Conservation (phyloP, 2,113 vertebrate genomes). For the cat (Felis catus) region DNA sequence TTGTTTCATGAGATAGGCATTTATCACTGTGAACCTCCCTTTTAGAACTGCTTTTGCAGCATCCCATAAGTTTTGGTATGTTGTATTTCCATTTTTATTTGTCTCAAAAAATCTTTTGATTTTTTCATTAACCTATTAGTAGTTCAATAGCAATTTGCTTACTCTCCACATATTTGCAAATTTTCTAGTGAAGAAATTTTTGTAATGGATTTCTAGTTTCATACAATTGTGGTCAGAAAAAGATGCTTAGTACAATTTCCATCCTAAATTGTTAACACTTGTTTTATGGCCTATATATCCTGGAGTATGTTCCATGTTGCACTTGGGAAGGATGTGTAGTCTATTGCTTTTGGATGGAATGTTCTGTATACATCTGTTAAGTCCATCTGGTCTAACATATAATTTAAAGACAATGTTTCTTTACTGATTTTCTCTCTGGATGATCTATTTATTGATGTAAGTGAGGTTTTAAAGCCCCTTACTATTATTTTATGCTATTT, state of each 20-base stretch:
- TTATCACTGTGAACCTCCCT: neutral
- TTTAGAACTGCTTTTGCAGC: neutral
- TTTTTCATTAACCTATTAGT: neutral
- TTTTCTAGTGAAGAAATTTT: neutral
- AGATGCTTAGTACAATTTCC: neutral
- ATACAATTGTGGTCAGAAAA: neutral
- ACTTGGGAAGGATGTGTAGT: neutral
- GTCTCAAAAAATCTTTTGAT: neutral
- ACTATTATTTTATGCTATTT: neutral
- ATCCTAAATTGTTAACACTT: neutral
- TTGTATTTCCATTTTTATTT: neutral
- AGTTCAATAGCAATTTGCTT: neutral
- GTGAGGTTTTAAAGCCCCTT: neutral
- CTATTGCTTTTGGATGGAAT: neutral
- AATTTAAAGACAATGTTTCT: neutral
- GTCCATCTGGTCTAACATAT: neutral
- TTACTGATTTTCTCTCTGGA: neutral
- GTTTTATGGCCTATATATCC: neutral
- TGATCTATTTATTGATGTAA: neutral
- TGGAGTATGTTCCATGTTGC: neutral
- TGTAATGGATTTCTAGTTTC: neutral
- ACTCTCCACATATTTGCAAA: neutral
- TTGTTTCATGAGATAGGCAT: neutral
- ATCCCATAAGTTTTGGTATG: neutral
- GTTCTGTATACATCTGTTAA: neutral